These are phyloP conservation scores for Plagodis pulveraria DNA, from an alignment of 2,888 invertebrate species.

Conservation along the genomic window DNA sequence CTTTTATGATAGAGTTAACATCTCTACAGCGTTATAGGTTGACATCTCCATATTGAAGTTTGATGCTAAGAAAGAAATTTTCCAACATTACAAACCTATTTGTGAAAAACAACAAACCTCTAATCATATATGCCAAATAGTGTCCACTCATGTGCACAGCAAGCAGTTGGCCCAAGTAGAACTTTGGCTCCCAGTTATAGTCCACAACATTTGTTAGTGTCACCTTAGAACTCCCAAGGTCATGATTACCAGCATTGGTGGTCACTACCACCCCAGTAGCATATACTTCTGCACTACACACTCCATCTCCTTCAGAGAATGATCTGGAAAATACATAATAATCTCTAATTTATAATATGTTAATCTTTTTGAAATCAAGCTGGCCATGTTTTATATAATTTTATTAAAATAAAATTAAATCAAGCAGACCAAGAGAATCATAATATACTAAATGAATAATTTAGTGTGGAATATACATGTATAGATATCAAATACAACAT, in stretches of 20 bases:
- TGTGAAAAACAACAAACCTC: slow-evolving; percentile 85
- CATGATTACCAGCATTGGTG: slow-evolving; percentile 89
- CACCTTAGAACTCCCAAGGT: slow-evolving; percentile 94
- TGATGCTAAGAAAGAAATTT: background rate
- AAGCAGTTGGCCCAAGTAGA: slow-evolving; percentile 94
- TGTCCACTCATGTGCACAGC: slow-evolving; percentile 94
- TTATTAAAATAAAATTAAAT: too few species aligned
- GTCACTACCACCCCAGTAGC: slow-evolving; percentile 88
- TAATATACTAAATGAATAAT: too few species aligned
- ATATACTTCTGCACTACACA: slow-evolving; percentile 83
- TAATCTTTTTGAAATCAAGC: background rate
- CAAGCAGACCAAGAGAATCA: too few species aligned
- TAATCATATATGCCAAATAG: slow-evolving; percentile 95
- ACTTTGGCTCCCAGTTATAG: slow-evolving; percentile 96
- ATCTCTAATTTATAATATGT: background rate
- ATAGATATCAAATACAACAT: too few species aligned
- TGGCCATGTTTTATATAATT: too few species aligned
- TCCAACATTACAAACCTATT: background rate
- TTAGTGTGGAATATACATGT: too few species aligned
- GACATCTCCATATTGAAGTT: too few species aligned
- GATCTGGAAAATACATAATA: slow-evolving; percentile 67
- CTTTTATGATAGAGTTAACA: too few species aligned
- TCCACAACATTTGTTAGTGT: slow-evolving; percentile 96
- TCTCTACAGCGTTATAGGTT: too few species aligned
- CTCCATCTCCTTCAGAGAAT: slow-evolving; percentile 85